Evolutionary conservation across 2,797 vertebrate species (phyloP), one percentile per base, ranked within the genome.

Genomic region (Eidolon dupreanum): DNA sequence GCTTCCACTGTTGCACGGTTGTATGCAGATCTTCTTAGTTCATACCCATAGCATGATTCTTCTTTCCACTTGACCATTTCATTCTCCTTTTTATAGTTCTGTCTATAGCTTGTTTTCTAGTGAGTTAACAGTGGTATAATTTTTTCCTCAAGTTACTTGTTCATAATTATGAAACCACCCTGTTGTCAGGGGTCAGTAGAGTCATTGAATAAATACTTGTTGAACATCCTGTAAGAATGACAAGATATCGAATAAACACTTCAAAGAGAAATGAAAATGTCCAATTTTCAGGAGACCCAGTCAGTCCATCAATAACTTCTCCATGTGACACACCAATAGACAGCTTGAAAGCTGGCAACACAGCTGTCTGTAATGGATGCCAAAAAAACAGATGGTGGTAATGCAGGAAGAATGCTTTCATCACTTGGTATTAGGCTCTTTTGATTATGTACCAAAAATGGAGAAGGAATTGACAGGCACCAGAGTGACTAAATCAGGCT

Each of bases 301-400:
- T 79, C 59, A 36, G 3, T 88, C 82, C 81, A 65, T 96, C 81
- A 93, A 41, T 88, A 96, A 90, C 82, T 75, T 90, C 82, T 89
- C 88, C 78, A 71, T 38, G 36, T 90, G 90, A 85, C 36, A 71
- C 46, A 89, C 65, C 94, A 96, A 88, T 86, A 94, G 95, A 73
- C 82, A 96, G 85, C 88, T 84, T 86, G 95, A 94, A 92, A 93
- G 73, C 82, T 95, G 87, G 96, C 73, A 89, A 92, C 91, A 78
- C 95, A 96, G 95, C 88, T 97, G 93, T 95, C 85, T 96, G 70
- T 33, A 63, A 36, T 88, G 36, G 53, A 41, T 90, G 97, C 96
- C 96, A 96, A 95, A 88, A 43, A 95, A 96, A 91, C 96, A 97
- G 97, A 96, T 96, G 96, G 97, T 94, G 43, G 55, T 85, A 91